Base-by-base conservation (phyloP, 2,888 invertebrate genomes). In the Drosophila subquinaria region DNA sequence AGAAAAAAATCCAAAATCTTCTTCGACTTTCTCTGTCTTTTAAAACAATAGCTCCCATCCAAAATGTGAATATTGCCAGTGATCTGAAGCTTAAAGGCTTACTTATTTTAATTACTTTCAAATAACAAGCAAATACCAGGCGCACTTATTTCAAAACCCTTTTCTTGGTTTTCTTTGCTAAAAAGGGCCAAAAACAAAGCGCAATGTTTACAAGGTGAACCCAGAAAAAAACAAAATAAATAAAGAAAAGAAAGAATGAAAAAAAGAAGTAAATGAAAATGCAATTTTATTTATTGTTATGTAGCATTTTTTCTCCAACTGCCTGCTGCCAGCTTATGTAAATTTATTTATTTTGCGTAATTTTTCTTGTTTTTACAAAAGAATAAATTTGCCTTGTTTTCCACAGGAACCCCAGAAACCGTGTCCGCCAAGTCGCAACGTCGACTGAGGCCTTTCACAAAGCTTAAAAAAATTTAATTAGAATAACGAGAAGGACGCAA, bases 311-410 rank as follows among this genome's bases (percentile, higher is more conserved):
- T 74, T 70, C 53, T 73, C 0, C 47, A 48, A 42, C 71, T 67
- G 65, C 52, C 51, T 64, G 48, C 64, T 64, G 47, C 59, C 64
- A 83, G 89, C 90, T 90, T 90, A 90, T 89, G 89, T 89, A 86
- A 90, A 90, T 90, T 90, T 89, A 90, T 90, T 90, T 90, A 90
- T 90, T 90, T 90, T 80, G 81, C 82, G 90, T 89, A 90, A 90
- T 90, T 90, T 89, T 89, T 90, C 89, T 90, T 90, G 88, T 89
- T 90, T 87, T 86, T 73, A 77, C 82, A 79, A 77, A 88, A 83
- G 82, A 81, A 87, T 76, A 84, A 88, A 82, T 87, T 82, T 76
- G 76, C 76, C 78, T 85, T 79, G 79, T 81, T 82, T 67, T 73
- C 66, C 67, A 61, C 61, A 50, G 73, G 62, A 69, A 67, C 59